phyloP scores from a whole-genome alignment of 2,113 vertebrate genomes.

The Charina bottae region DNA sequence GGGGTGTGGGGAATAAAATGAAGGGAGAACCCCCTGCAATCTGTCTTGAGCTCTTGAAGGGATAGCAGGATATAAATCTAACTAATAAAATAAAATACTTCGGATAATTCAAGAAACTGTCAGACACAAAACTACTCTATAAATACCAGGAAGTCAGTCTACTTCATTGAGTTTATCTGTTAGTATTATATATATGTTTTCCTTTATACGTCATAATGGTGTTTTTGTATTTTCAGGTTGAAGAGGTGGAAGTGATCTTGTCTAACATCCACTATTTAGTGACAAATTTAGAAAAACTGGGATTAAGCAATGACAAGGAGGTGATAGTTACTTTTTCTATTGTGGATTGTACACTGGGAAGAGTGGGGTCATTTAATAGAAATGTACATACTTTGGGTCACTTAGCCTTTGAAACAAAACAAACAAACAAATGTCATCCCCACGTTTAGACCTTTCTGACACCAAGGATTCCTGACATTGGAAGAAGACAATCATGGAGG shows the following conservation, averaged over 20 bases:
- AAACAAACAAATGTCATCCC: not conserved
- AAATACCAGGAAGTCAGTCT: not conserved
- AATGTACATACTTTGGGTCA: not conserved
- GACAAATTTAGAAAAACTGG: slow-evolving; percentile 91
- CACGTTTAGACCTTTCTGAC: not conserved
- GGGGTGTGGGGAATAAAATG: not conserved
- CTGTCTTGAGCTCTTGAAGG: not conserved
- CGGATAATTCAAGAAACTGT: not conserved
- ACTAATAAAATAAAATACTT: not conserved
- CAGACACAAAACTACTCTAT: not conserved
- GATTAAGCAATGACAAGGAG: slow-evolving; percentile 88
- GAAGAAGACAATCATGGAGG: not conserved
- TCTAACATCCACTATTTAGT: slow-evolving; percentile 91
- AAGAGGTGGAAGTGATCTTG: slow-evolving; percentile 89
- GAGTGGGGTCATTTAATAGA: not conserved
- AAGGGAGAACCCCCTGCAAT: not conserved
- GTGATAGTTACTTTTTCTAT: slow-evolving; percentile 69
- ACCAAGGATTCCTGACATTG: not conserved
- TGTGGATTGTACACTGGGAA: not conserved
- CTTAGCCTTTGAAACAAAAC: not conserved
- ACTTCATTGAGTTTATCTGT: not conserved
- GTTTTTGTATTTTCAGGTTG: slow-evolving; percentile 80
- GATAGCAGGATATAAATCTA: not conserved
- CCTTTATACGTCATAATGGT: slow-evolving; percentile 1
- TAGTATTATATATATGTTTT: not conserved